Evolutionary conservation across 1,140 invertebrate species (phyloP), one percentile per base, ranked within the genome.

Genomic region (Pseudomyrmex flavicornis): DNA sequence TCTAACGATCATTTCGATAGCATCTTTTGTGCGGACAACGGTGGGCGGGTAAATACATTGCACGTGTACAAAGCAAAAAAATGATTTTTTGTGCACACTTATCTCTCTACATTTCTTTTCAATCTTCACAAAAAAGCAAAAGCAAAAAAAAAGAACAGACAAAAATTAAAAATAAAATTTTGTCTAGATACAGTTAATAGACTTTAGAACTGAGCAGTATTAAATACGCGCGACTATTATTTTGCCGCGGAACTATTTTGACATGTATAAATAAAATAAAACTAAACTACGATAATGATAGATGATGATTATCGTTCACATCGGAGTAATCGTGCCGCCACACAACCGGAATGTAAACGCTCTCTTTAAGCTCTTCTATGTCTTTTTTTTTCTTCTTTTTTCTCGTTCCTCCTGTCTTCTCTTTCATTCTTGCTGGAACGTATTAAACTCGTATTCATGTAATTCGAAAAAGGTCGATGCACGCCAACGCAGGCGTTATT

Each of bases 301-400:
- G 85, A 61, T 88, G 86, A 88, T 88, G 86, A 84, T 82, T 86
- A 87, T 88, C 86, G 82, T 88, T 88, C 87, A 88, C 85, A 88
- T 84, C 82, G 74, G 58, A 70, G 86, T 85, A 87, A 88, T 88
- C 85, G 82, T 22, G 52, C 63, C 58, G 22, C 72, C 61, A 50
- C 70, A 80, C 52, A 80, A 69, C 73, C 86, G 56, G 86, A 88
- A 88, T 88, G 87, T 88, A 87, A 88, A 88, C 84, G 85, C 58
- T 65, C 69, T 88, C 74, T 70, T 87, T 75, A 44, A 59, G 26
- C 17, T n/a, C n/a, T n/a, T n/a, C n/a, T 12, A 35, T 17, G 62
- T 54, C 22, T 3, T 13, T 13, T 50, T 54, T 13, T 44, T 17
- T 35, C 54, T 73, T 35, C 52, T 54, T 73, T 48, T 77, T 17